Percentiles rank a stretch among this genome's conserved stretches.
These are phyloP conservation scores for Pollicipes pollicipes DNA, from an alignment of 1,140 invertebrate species.

Conservation along the genomic window DNA sequence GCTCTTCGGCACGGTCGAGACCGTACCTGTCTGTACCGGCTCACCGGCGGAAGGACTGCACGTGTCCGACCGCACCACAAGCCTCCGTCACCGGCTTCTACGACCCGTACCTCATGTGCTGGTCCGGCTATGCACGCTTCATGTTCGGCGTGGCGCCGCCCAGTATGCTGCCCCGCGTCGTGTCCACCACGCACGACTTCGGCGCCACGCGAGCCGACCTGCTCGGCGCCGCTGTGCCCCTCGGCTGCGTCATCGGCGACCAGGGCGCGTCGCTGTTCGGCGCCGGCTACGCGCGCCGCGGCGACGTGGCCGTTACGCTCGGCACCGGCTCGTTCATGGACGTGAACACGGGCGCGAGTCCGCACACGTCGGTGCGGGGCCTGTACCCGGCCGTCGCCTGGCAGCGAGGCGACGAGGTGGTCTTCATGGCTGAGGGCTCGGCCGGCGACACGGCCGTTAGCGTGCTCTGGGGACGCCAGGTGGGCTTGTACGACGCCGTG, in stretches of 20 bases:
- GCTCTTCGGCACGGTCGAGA: conserved; percentile 79
- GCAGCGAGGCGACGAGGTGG: neutral
- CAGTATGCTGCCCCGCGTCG: conserved; percentile 54
- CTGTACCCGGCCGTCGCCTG: conserved; percentile 5
- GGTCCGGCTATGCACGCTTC: conserved; percentile 49
- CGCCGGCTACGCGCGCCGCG: conserved; percentile 58
- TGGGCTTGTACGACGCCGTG: conserved; percentile 46
- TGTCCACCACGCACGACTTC: conserved; percentile 6
- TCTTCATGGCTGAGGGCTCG: conserved; percentile 8
- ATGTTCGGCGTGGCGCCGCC: conserved; percentile 46
- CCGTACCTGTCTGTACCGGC: conserved; percentile 75
- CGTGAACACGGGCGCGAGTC: conserved; percentile 56
- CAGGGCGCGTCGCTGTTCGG: conserved; percentile 78
- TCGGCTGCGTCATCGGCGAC: conserved; percentile 57
- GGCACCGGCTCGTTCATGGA: conserved; percentile 88
- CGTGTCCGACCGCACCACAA: conserved; percentile 68
- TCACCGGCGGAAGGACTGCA: conserved; percentile 39
- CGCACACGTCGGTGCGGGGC: conserved; percentile 53
- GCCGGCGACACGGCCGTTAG: conserved; percentile 3
- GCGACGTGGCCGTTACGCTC: conserved; percentile 78
- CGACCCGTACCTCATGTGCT: conserved; percentile 72
- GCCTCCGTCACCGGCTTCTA: conserved; percentile 80
- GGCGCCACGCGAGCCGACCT: conserved; percentile 29
- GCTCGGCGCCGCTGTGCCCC: conserved; percentile 39
- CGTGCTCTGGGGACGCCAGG: neutral